Base-by-base conservation (phyloP, 1,140 invertebrate species). In the Platorchestia sp. region DNA sequence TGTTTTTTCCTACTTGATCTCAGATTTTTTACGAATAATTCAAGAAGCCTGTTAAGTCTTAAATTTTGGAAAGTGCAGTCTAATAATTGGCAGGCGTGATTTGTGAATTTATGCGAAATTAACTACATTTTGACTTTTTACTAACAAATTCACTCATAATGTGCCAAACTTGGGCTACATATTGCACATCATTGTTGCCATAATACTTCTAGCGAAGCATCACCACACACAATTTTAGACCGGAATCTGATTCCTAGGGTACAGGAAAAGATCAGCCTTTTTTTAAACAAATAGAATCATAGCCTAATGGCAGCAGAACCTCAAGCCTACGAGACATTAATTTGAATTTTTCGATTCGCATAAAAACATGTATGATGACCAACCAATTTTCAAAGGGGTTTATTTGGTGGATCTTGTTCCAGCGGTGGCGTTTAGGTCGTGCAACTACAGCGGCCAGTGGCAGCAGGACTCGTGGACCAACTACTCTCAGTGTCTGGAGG, bases 381-480 rank as follows among this genome's bases (percentile, higher is more conserved):
- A 10, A 75, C 27, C 14, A 36, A 36, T 22, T 75, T 51, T 51
- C 6, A 75, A 75, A 10, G 59, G 14, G 10, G 10, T 75, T 3
- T 22, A 75, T 75, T 75, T 75, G 36, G 27, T n/a, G n/a, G n/a
- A n/a, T n/a, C n/a, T n/a, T n/a, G 6, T 41, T 40, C 14, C 87
- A 90, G 87, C 87, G 19, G 44, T 90, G 5, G 87, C 87, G 41
- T 90, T 90, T 41, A 22, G 87, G 44, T 90, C 87, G 41, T 90
- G 87, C 87, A 90, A 90, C 87, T 43, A 44, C 44, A 90, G 87
- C 87, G 87, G 87, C 22, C 87, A 90, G 3, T 90, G 87, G 87
- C 87, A 42, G 87, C 87, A 90, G 87, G 87, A 90, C 41, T 90
- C 87, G 19, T 90, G 87, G 87, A 90, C 87, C 87, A 90, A 90